Base-by-base conservation (phyloP, 2,797 vertebrate genomes). In the Centroberyx gerrardi region DNA sequence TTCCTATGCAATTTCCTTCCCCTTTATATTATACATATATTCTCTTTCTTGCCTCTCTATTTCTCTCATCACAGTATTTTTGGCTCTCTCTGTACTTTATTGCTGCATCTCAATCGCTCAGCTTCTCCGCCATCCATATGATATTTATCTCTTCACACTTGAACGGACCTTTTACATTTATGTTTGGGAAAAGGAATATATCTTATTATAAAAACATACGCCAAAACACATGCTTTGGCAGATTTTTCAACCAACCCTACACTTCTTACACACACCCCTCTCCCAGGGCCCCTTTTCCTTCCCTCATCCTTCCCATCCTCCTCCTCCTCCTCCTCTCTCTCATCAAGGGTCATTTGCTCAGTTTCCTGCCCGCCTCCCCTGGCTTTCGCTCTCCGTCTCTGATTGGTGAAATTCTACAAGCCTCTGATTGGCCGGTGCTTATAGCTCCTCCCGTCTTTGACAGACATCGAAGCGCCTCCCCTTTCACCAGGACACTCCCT, bases 331-430 rank as follows among this genome's bases (percentile, higher is more conserved):
- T 53, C 58, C 76, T 63, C 81, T 73, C 81, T 83, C 84, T 94
- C 87, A 93, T 93, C 90, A 92, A 84, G 86, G 89, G 84, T 90
- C 84, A 92, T 94, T 93, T 93, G 85, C 90, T 86, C 78, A 69
- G 82, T 72, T 93, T 93, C 89, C 90, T 91, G 85, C 75, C 78
- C 80, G 72, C 80, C 74, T 77, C 80, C 74, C 74, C 74, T 71
- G 8, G 62, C 38, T 63, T 74, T 77, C 76, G 63, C 69, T 74
- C 46, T 66, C 49, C 48, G 46, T 22, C 8, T 66, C 74, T 82
- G 69, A 93, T 92, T 93, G 90, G 91, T 74, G 18, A 18, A 62
- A 67, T 68, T 15, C 2, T 40, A 2, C 44, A 18, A 10, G 44
- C 12, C 18, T 76, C 42, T 79, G 82, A 93, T 94, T 90, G 91